Conservation (phyloP, 2,888 invertebrate genomes). For the Hipparchia semele region DNA sequence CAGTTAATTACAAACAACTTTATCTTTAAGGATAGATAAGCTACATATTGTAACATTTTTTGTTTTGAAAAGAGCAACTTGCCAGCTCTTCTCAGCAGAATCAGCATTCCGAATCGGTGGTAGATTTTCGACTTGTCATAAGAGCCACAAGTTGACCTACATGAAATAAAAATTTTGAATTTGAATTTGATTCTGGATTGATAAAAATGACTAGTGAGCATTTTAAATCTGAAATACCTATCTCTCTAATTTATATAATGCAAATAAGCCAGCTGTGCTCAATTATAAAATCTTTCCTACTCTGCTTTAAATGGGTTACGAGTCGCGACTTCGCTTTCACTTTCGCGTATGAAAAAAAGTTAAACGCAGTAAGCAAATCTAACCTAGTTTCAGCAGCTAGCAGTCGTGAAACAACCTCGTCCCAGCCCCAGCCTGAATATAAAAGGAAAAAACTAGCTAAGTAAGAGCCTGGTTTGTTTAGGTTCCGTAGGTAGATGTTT, state of each 20-base stretch:
- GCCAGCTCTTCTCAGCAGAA: too few species aligned
- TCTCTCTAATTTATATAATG: conserved; percentile 13
- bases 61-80: too few species aligned
- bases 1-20: too few species aligned
- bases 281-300: conserved; percentile 38
- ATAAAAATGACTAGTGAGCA: neutral
- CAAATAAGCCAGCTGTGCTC: conserved; percentile 29
- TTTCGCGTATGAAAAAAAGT: conserved; percentile 37
- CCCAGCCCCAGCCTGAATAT: conserved; percentile 23
- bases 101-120: too few species aligned
- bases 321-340: conserved; percentile 34
- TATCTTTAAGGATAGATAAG: too few species aligned
- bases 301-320: conserved; percentile 39
- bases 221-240: conserved; percentile 11
- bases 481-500: conserved; percentile 4
- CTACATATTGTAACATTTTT: too few species aligned
- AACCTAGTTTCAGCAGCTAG: conserved; percentile 46
- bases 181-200: too few species aligned
- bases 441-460: conserved; percentile 22
- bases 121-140: too few species aligned
- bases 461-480: neutral
- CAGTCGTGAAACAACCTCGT: conserved; percentile 42
- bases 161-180: too few species aligned
- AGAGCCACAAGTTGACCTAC: too few species aligned
- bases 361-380: conserved; percentile 45